Base-by-base conservation (phyloP, 2,888 invertebrate genomes). In the Embidobia sp. region DNA sequence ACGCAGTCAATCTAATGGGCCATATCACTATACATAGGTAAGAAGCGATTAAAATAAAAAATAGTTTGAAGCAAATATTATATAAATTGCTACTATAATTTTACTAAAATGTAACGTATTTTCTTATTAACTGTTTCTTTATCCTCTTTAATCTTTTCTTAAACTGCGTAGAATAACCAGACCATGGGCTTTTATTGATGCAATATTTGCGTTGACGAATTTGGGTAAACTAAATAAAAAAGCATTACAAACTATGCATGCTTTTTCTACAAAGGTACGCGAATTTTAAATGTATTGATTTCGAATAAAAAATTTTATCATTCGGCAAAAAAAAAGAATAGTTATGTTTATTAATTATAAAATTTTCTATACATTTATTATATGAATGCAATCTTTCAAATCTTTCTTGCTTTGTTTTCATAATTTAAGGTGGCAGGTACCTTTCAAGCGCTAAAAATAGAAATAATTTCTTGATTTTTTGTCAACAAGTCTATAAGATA, bases 101-200 rank as follows among this genome's bases (percentile, higher is more conserved):
- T 22, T 42, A n/a, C n/a, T n/a, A n/a, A n/a, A n/a, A n/a, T n/a
- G n/a, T n/a, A n/a, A n/a, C n/a, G n/a, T n/a, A n/a, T n/a, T n/a
- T n/a, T n/a, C n/a, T n/a, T n/a, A n/a, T n/a, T n/a, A n/a, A n/a
- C n/a, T n/a, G n/a, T n/a, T n/a, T n/a, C n/a, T n/a, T n/a, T n/a
- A n/a, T n/a, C n/a, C n/a, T n/a, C n/a, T n/a, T n/a, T n/a, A n/a
- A n/a, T n/a, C n/a, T n/a, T n/a, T n/a, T n/a, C n/a, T n/a, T n/a
- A n/a, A n/a, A n/a, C n/a, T n/a, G n/a, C 6, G 2, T 15, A 66
- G 66, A 33, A 53, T 66, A 18, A 22, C 46, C 8, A 53, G 66
- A 35, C 66, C 66, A 13, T 66, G 66, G 66, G 2, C 5, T 4
- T 55, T 53, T 27, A 7, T 53, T 0, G 90, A 92, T 29, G 86